A percentile compares a stretch with the other conserved stretches of the same genome.
Conservation (phyloP, 2,888 invertebrate genomes). For the Drosophila helvetica region DNA sequence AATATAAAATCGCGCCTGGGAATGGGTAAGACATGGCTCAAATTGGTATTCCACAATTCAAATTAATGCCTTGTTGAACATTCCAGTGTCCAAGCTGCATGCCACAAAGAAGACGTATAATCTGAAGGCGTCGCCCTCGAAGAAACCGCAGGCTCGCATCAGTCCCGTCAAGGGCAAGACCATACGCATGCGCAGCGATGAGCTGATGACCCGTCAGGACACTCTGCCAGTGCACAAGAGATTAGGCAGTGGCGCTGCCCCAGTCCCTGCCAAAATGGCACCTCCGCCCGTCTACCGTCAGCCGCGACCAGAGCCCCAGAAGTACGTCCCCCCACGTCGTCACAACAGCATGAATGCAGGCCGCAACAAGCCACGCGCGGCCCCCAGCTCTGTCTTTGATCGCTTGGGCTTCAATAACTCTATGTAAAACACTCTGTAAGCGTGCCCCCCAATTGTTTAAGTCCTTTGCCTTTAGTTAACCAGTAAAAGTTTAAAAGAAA, state of each 20-base stretch:
- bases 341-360: constrained; percentile 55
- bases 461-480: constrained; percentile 17
- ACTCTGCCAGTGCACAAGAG: constrained; percentile 80
- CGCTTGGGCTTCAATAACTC: constrained; percentile 81
- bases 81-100: constrained; percentile 77
- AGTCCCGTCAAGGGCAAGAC: constrained; percentile 74
- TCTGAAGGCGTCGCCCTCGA: constrained; percentile 75
- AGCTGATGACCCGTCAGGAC: constrained; percentile 70
- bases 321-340: constrained; percentile 50
- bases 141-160: constrained; percentile 54
- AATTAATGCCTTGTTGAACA: neutral
- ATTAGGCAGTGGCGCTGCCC: constrained; percentile 59
- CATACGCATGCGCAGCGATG: constrained; percentile 82
- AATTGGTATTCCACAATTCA: neutral
- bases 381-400: constrained; percentile 78
- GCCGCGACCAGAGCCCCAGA: constrained; percentile 19
- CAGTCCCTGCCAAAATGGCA: constrained; percentile 6
- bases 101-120: constrained; percentile 80
- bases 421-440: constrained; percentile 40
- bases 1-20: constrained; percentile 79
- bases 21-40: constrained; percentile 41
- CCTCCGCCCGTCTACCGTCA: constrained; percentile 13
- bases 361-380: constrained; percentile 33
- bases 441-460: constrained; percentile 24
- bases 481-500: constrained; percentile 27